phyloP scores from a whole-genome alignment of 2,888 invertebrate genomes.

The Nymphalis polychloros region DNA sequence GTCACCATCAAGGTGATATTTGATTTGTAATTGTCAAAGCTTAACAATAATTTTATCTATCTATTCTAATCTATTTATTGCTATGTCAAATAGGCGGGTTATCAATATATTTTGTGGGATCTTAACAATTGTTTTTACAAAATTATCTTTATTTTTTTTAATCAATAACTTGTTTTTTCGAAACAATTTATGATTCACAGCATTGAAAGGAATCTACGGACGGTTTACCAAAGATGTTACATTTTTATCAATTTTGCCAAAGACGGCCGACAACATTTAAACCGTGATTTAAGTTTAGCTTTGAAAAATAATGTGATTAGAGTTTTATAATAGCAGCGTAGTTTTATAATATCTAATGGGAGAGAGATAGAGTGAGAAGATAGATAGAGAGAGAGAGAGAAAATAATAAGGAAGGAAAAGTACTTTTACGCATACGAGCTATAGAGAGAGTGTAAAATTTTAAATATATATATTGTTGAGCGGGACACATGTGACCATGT shows the following conservation, averaged over 20 bases:
- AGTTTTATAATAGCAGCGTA: neutral
- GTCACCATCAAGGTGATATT: constrained; percentile 52
- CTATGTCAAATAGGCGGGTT: constrained; percentile 81
- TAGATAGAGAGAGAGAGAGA: constrained; percentile 15
- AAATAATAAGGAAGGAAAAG: constrained; percentile 39
- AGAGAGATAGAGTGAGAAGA: neutral
- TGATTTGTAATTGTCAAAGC: constrained; percentile 62
- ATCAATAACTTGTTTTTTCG: constrained; percentile 33
- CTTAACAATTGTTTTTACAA: constrained; percentile 62
- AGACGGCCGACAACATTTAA: constrained; percentile 36
- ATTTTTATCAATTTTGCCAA: constrained; percentile 34
- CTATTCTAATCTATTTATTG: constrained; percentile 80
- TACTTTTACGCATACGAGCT: constrained; percentile 27
- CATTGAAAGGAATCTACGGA: constrained; percentile 54
- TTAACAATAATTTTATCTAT: constrained; percentile 71
- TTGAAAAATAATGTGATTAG: constrained; percentile 11
- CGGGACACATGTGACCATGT: constrained; percentile 62
- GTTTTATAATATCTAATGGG: constrained; percentile 2
- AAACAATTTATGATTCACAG: constrained; percentile 30
- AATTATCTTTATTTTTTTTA: constrained; percentile 42
- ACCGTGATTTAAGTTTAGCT: constrained; percentile 38
- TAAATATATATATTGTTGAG: constrained; percentile 59
- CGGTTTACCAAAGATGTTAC: constrained; percentile 60
- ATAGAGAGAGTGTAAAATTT: constrained; percentile 59
- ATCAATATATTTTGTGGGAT: constrained; percentile 67